phyloP scores from a whole-genome alignment of 1,140 invertebrate genomes.

The Pseudomyrmex gracilis region DNA sequence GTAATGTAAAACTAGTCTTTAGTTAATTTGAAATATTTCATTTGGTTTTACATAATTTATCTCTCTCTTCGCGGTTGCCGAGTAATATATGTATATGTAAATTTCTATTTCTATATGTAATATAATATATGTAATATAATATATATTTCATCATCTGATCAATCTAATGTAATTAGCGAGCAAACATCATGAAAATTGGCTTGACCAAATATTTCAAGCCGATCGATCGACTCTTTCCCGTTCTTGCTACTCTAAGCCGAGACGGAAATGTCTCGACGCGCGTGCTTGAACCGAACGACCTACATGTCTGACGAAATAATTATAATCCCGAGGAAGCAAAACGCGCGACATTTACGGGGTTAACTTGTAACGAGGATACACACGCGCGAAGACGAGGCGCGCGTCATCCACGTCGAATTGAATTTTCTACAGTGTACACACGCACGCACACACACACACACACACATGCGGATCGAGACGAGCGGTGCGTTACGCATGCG shows the following conservation, averaged over 20 bases:
- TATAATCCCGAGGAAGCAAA: slow-evolving; percentile 49
- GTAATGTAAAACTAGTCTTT: no score
- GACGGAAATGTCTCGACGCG: neutral
- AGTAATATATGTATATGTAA: neutral
- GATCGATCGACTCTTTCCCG: neutral
- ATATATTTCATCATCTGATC: neutral
- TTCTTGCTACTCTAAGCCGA: neutral
- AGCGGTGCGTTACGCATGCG: slow-evolving; percentile 41
- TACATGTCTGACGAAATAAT: slow-evolving; percentile 49
- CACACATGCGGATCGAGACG: neutral
- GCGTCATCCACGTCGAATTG: slow-evolving; percentile 65
- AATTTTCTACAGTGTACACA: slow-evolving; percentile 63
- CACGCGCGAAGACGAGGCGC: slow-evolving; percentile 23
- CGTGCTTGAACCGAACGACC: neutral
- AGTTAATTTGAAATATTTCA: neutral
- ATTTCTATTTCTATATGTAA: no score
- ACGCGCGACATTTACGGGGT: slow-evolving; percentile 49
- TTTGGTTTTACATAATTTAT: neutral
- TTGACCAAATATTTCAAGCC: neutral
- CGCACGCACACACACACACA: neutral
- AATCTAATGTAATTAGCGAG: neutral
- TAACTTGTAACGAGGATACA: slow-evolving; percentile 25
- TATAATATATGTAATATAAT: no score
- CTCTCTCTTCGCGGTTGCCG: neutral
- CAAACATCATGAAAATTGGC: neutral